Conservation (phyloP, 2,113 vertebrate species). For the Triplophysa rosa region DNA sequence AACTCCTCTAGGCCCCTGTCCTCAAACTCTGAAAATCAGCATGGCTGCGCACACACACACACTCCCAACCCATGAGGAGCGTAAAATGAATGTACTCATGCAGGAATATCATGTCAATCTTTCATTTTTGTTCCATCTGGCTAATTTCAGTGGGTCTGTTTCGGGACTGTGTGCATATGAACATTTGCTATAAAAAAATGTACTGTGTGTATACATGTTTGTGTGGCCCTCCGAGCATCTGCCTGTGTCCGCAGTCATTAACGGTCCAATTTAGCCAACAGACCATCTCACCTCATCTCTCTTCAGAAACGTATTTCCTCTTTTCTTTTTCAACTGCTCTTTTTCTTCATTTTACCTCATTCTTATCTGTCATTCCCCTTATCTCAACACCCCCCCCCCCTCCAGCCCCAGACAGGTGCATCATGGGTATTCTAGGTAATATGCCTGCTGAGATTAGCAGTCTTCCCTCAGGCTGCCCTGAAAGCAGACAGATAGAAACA, state of each 20-base stretch:
- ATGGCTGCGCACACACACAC: constrained; percentile 6
- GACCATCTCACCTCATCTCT: not conserved
- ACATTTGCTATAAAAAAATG: constrained; percentile 6
- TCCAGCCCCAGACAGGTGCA: constrained; percentile 34
- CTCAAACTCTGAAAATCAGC: constrained; percentile 39
- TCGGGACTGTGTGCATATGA: not conserved
- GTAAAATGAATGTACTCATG: not conserved
- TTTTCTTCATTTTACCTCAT: constrained; percentile 35
- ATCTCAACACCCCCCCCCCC: constrained; percentile 55
- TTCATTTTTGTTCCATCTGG: constrained; percentile 5
- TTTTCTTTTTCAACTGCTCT: not conserved
- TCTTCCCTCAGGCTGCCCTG: constrained; percentile 5
- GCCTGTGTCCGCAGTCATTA: constrained; percentile 40
- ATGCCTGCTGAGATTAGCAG: constrained; percentile 55
- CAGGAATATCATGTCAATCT: constrained; percentile 1
- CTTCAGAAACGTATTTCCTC: constrained; percentile 5
- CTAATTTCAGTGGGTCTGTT: constrained; percentile 21
- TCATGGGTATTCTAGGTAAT: constrained; percentile 57
- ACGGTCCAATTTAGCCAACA: constrained; percentile 17
- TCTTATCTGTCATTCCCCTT: constrained; percentile 19
- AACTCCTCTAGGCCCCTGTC: constrained; percentile 49
- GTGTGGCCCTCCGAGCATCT: constrained; percentile 22
- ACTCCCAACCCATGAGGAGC: not conserved
- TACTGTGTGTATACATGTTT: constrained; percentile 5
- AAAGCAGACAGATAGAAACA: constrained; percentile 45